Conservation (phyloP, 1,140 invertebrate species). For the Papilio polyxenes region DNA sequence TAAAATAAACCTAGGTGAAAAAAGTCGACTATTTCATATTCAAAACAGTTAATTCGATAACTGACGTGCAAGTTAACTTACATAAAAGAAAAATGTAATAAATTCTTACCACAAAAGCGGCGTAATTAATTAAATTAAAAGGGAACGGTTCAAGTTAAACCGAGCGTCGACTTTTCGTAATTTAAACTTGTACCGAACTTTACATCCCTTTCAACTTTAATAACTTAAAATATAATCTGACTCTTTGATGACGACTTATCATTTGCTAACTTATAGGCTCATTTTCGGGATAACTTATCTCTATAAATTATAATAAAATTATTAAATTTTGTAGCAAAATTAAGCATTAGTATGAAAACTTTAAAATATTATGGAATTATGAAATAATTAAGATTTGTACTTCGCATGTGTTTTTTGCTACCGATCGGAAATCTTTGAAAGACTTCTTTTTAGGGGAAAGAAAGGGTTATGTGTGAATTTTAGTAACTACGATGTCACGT, state of each 20-base stretch:
- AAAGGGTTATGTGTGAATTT: no score
- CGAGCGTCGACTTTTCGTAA: slow-evolving; percentile 14
- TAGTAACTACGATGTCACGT: no score
- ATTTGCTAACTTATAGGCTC: neutral
- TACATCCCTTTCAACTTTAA: slow-evolving; percentile 6
- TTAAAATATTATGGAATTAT: no score
- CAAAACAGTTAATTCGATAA: neutral
- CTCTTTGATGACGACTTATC: neutral
- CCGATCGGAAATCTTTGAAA: no score
- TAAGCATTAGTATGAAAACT: no score
- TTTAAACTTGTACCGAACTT: slow-evolving; percentile 22
- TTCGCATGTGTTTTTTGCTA: no score
- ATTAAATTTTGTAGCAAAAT: no score
- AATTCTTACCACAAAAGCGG: slow-evolving; percentile 27
- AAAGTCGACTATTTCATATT: neutral
- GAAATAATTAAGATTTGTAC: no score
- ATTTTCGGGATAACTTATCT: neutral
- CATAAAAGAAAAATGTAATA: slow-evolving; percentile 26
- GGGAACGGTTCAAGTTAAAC: slow-evolving; percentile 19
- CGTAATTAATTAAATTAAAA: slow-evolving; percentile 32
- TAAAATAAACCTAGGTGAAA: no score
- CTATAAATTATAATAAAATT: no score
- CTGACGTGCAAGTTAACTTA: slow-evolving; percentile 18
- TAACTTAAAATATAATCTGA: slow-evolving; percentile 17
- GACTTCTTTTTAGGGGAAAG: no score